phyloP scores from a whole-genome alignment of 2,797 vertebrate genomes.

The Spinus olivaceus region DNA sequence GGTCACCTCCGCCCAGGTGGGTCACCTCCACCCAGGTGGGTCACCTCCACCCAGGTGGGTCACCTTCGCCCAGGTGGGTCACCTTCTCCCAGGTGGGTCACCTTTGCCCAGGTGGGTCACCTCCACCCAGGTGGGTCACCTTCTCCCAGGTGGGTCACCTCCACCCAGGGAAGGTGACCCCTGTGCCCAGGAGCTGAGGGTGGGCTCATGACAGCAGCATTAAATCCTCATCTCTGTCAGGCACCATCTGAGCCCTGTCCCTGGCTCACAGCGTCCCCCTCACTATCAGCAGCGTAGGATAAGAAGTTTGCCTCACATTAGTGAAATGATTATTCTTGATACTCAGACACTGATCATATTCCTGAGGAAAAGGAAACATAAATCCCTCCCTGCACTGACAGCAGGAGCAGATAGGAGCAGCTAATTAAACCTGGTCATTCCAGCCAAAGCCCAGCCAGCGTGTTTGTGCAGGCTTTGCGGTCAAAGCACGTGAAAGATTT shows the following conservation, averaged over 20 bases:
- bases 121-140: background rate
- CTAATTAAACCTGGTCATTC: background rate
- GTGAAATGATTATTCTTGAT: background rate
- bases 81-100: background rate
- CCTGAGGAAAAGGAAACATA: conserved; percentile 26
- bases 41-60: no score
- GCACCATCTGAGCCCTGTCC: accelerated
- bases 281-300: background rate
- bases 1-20: background rate
- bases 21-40: background rate
- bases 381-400: background rate
- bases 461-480: background rate
- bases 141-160: background rate
- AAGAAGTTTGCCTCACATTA: background rate
- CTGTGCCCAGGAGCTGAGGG: accelerated
- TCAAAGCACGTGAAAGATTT: conserved; percentile 16
- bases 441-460: background rate
- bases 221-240: background rate
- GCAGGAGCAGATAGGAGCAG: background rate
- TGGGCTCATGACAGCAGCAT: background rate
- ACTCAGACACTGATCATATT: background rate
- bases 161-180: background rate
- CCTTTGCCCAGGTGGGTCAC: background rate
- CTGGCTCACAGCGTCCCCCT: background rate
- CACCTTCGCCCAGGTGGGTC: no score